These are phyloP conservation scores for Tribolium freemani DNA, from an alignment of 2,888 invertebrate species.

Conservation along the genomic window DNA sequence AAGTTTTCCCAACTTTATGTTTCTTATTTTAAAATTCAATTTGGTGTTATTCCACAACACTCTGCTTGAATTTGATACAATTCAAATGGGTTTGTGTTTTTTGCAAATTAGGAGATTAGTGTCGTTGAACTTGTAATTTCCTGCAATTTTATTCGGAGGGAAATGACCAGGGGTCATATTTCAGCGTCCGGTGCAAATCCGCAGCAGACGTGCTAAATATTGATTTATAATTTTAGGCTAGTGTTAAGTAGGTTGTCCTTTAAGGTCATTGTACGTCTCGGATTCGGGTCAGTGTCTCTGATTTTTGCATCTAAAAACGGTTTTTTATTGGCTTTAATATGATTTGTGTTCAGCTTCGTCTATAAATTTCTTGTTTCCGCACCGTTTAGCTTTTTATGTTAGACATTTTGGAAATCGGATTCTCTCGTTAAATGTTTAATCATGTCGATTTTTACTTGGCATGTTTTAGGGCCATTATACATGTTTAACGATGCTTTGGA, in stretches of 20 bases:
- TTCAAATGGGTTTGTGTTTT: no score
- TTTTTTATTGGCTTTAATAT: background rate
- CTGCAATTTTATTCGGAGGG: background rate
- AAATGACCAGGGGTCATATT: conserved; percentile 15
- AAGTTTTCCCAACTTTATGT: no score
- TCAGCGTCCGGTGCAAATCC: conserved; percentile 24
- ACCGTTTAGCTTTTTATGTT: conserved; percentile 6
- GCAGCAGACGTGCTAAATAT: conserved; percentile 31
- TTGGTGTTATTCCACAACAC: no score
- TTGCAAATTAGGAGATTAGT: background rate
- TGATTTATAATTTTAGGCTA: conserved; percentile 23
- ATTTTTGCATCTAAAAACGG: background rate
- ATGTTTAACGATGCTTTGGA: conserved; percentile 24
- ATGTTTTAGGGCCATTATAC: conserved; percentile 21
- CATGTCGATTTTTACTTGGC: conserved; percentile 21
- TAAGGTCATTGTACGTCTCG: conserved; percentile 31
- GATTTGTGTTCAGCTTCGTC: conserved; percentile 1
- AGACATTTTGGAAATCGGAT: background rate
- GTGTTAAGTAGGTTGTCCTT: conserved; percentile 20
- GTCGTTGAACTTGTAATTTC: background rate
- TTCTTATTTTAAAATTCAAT: no score
- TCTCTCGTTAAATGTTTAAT: conserved; percentile 16
- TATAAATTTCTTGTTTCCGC: conserved; percentile 1
- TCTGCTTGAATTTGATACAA: no score
- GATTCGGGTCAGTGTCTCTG: conserved; percentile 28